phyloP scores from a whole-genome alignment of 2,797 vertebrate species.

The Tapera naevia region DNA sequence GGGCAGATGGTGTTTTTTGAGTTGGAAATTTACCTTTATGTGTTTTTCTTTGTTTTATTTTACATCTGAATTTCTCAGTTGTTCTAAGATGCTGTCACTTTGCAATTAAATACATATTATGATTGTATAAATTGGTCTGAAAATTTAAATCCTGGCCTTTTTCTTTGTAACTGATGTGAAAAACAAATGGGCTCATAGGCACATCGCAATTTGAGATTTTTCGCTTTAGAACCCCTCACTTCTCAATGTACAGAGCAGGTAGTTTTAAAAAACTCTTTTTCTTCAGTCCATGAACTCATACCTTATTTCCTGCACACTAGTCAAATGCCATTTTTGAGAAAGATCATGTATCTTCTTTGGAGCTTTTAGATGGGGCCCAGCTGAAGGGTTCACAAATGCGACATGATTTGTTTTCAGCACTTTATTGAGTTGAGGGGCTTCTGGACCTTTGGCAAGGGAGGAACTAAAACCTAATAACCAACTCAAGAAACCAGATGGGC shows the following conservation, averaged over 20 bases:
- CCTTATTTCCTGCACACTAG: not conserved
- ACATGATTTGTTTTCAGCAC: not conserved
- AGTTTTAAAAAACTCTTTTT: not conserved
- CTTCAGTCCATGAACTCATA: not conserved
- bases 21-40: conserved; percentile 17
- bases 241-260: not conserved
- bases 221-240: not conserved
- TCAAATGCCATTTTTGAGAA: not conserved
- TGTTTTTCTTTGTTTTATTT: not conserved
- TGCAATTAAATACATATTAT: not conserved
- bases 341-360: not conserved
- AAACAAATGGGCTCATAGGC: not conserved
- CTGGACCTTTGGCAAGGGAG: not conserved
- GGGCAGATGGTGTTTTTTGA: conserved; percentile 8
- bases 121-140: not conserved
- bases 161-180: not conserved
- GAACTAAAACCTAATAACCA: not conserved
- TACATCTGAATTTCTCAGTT: conserved; percentile 1
- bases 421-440: not conserved
- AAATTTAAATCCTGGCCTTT: not conserved
- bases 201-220: not conserved
- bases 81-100: not conserved
- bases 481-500: not conserved
- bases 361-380: not conserved
- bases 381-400: not conserved